Conservation (phyloP, 2,888 invertebrate genomes). For the Aradus depressus region DNA sequence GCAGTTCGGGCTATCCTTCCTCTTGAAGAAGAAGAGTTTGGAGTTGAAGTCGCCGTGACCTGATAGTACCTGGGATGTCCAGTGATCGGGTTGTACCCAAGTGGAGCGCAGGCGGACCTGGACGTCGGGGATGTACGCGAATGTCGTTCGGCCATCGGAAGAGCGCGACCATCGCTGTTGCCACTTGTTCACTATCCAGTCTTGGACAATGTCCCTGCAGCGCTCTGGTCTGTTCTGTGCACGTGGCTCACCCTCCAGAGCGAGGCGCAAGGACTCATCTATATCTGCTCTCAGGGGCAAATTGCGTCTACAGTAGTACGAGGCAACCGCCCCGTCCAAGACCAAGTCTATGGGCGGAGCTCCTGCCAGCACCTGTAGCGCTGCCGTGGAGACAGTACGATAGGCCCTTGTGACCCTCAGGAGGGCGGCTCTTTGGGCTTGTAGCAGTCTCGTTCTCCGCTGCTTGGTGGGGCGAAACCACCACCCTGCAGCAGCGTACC, state of each 20-base stretch:
- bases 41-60: constrained; percentile 8
- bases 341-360: background rate
- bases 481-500: background rate
- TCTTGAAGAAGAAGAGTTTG: constrained; percentile 4
- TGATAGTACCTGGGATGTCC: background rate
- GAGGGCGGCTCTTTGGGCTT: background rate
- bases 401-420: background rate
- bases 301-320: background rate
- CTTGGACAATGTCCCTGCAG: background rate
- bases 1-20: background rate
- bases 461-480: background rate
- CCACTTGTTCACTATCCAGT: background rate
- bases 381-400: background rate
- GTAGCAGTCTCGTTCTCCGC: background rate
- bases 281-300: background rate
- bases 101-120: background rate
- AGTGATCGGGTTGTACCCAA: background rate
- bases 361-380: constrained; percentile 6
- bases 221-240: background rate
- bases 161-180: background rate
- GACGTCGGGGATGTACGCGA: background rate
- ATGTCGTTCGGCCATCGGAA: background rate
- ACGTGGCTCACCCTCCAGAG: background rate
- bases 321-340: background rate
- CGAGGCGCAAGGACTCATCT: background rate